Conservation (phyloP, 2,113 vertebrate genomes). For the Galbula dea region DNA sequence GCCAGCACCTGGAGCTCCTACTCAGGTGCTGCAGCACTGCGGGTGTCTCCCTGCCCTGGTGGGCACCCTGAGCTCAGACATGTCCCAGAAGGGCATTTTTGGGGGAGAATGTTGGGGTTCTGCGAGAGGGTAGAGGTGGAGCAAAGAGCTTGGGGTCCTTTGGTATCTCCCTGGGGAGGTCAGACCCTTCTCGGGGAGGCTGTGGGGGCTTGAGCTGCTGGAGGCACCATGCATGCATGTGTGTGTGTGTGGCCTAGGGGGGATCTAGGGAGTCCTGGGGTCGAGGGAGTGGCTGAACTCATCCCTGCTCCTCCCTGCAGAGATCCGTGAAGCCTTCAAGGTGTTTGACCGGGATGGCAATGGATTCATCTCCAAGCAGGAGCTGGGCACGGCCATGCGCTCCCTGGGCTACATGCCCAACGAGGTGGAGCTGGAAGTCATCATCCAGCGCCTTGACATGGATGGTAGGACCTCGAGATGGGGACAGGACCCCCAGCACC, state of each 20-base stretch:
- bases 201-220: not conserved
- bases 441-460: conserved; percentile 96
- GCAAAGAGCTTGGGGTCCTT: not conserved
- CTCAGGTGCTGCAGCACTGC: accelerated
- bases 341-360: conserved; percentile 94
- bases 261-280: accelerated
- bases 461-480: conserved; percentile 75
- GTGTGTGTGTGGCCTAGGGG: not conserved
- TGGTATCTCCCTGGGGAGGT: not conserved
- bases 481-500: not conserved
- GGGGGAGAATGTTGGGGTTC: accelerated
- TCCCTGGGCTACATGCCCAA: conserved; percentile 97
- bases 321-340: conserved; percentile 94
- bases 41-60: not conserved
- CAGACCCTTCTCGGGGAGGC: not conserved
- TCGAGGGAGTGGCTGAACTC: accelerated
- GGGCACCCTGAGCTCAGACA: not conserved
- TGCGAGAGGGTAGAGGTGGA: accelerated
- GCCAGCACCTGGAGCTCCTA: not conserved
- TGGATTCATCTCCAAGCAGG: conserved; percentile 97
- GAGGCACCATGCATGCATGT: not conserved
- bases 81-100: accelerated
- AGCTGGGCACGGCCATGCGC: conserved; percentile 93
- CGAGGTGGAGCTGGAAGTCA: conserved; percentile 93
- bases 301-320: conserved; percentile 56